Percentiles rank a stretch among this genome's conserved stretches.
Evolutionary conservation across 2,888 invertebrate genomes (phyloP).

Genomic region (Ellobium chinense): DNA sequence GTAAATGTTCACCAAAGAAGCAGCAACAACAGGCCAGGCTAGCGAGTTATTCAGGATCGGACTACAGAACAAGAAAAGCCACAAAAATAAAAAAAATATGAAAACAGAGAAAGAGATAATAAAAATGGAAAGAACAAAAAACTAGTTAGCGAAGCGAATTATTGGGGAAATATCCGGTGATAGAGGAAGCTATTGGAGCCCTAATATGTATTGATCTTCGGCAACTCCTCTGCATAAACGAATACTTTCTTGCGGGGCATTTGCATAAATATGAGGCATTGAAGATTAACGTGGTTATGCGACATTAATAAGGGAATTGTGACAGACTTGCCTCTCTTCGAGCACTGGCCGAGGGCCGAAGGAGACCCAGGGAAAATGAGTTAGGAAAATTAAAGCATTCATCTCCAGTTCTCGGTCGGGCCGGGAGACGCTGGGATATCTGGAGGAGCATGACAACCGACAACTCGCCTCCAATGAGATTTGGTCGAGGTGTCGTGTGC

Average conservation of each 20-base stretch:
- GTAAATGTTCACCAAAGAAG: no score
- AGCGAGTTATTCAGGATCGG: background rate
- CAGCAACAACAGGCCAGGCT: no score
- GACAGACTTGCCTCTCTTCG: constrained; percentile 41
- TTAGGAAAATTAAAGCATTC: constrained; percentile 48
- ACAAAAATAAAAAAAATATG: constrained; percentile 8
- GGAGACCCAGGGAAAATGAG: constrained; percentile 48
- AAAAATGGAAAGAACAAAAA: constrained; percentile 43
- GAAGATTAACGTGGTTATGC: constrained; percentile 57
- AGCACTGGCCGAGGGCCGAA: constrained; percentile 22
- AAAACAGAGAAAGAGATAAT: no score
- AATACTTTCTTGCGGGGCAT: constrained; percentile 54
- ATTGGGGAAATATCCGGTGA: constrained; percentile 43
- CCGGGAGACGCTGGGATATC: constrained; percentile 31
- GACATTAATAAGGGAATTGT: constrained; percentile 58
- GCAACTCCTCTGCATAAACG: constrained; percentile 52
- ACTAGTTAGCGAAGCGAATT: constrained; percentile 46
- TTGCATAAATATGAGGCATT: constrained; percentile 62
- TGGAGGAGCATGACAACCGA: constrained; percentile 44
- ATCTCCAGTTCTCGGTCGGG: constrained; percentile 37
- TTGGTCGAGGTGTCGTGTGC: constrained; percentile 29
- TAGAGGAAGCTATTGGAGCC: constrained; percentile 45
- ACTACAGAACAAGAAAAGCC: background rate
- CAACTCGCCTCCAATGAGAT: constrained; percentile 29
- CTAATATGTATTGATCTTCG: constrained; percentile 58